Evolutionary conservation across 2,797 vertebrate species (phyloP), one percentile per base, ranked within the genome.

Genomic region (Acropternis orthonyx): DNA sequence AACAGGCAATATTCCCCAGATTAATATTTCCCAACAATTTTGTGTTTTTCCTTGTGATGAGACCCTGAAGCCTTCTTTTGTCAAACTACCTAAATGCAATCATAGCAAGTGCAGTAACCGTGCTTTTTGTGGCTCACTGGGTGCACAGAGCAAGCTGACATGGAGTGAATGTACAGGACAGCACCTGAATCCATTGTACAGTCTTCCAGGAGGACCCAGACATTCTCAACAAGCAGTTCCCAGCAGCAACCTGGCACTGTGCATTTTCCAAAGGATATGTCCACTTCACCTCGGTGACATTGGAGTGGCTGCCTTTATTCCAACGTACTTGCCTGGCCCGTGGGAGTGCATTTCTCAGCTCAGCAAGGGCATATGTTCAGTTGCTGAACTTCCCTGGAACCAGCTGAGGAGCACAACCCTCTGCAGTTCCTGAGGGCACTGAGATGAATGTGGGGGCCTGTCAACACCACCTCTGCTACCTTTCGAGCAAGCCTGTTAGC

Each of bases 281-380:
- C 10, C 39, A 4, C 48, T 76, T 56, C 1, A 2, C 28, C 54
- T 92, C 1, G 0, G 26, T 85, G 72, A 56, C 39, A 18, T 2
- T 36, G 44, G 27, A 73, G 37, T 9, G 30, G 43, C 30, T 0
- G 4, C 30, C 59, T 76, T 76, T 51, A 36, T 22, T 66, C 55
- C 2, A 1, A 26, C 0, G 0, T 32, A 4, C 30, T 77, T 2
- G 1, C 46, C 52, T 49, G 75, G 36, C 11, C 19, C n/a, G 3
- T 0, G 3, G 21, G 26, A 46, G 27, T 14, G 19, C 3, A 0
- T 68, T 73, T 73, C 82, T 48, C 55, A 68, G 58, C 43, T 62
- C 2, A 1, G 36, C 20, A 58, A 63, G 28, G 27, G 83, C 32
- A 43, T 34, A 68, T 21, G 14, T 61, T 44, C 44, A 34, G 44